Evolutionary conservation across 2,888 invertebrate genomes (phyloP), one percentile per base, ranked within the genome.

Genomic region (Metellina segmentata): DNA sequence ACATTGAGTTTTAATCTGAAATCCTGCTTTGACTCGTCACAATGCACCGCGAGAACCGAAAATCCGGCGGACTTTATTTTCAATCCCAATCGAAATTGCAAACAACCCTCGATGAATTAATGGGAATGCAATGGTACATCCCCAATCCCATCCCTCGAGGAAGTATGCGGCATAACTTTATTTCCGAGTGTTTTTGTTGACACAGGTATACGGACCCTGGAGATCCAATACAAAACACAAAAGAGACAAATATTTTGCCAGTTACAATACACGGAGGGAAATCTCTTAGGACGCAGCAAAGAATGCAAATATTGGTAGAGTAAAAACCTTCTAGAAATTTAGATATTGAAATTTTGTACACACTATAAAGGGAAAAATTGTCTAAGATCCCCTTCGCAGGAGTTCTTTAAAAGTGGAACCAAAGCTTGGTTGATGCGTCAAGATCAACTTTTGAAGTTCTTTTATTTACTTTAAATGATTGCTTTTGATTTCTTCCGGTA

Each of bases 161-260:
- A 53, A 20, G 13, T n/a, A 51, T 9, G 51, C 48, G 77, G 19
- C 70, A 81, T 83, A 78, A 89, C 83, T 89, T 89, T 71, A 78
- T 83, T 89, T 71, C 78, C 19, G 48, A 20, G 16, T 81, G 72
- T 53, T 70, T 49, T 83, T 89, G 83, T 89, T 89, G 89, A 89
- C 72, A 83, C 78, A 71, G 69, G 19, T 20, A 34, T 71, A 20
- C 34, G 72, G 9, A 11, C 77, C 69, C 82, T 77, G 51, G 83
- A 89, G 89, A 79, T 78, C 52, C 61, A 49, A 49, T 72, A 77
- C 20, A 89, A 89, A 83, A 83, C 53, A 89, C 78, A 83, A 89
- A 89, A 53, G 71, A 83, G 72, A 89, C 89, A 83, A 89, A 89
- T 89, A 89, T 89, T 89, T 89, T 85, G 71, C 61, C 13, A 61